Conservation (phyloP, 2,888 invertebrate species). For the Tipula vernalis region DNA sequence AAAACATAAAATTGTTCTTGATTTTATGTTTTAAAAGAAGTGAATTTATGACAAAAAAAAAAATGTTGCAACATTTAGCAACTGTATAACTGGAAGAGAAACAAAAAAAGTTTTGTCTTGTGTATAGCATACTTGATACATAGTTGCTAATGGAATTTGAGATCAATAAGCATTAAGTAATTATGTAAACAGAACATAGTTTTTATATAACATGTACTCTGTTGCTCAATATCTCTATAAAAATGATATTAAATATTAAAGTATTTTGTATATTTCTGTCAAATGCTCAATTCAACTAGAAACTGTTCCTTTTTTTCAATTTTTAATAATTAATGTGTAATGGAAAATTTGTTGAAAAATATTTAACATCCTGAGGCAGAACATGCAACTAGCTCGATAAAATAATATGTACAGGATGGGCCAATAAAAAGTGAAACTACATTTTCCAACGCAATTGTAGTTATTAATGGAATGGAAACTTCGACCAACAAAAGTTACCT, state of each 20-base stretch:
- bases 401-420: not conserved
- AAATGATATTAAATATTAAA: not conserved
- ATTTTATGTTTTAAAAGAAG: not conserved
- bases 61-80: not conserved
- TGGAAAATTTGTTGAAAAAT: not conserved
- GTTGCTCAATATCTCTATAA: no score
- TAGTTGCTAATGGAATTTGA: not conserved
- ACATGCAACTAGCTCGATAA: not conserved
- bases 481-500: no score
- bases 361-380: not conserved
- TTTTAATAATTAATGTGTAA: not conserved
- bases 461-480: no score
- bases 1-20: not conserved
- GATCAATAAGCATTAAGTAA: not conserved
- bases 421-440: no score
- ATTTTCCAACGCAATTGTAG: no score
- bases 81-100: no score
- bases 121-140: no score
- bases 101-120: no score
- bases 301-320: not conserved
- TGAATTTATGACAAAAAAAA: not conserved
- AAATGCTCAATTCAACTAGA: not conserved
- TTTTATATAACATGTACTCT: no score
- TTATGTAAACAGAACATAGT: no score
- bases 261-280: not conserved